A percentile compares a stretch with the other conserved stretches of the same genome.
These are phyloP conservation scores for Bicyclus anynana DNA, from an alignment of 1,140 invertebrate genomes.

Conservation along the genomic window DNA sequence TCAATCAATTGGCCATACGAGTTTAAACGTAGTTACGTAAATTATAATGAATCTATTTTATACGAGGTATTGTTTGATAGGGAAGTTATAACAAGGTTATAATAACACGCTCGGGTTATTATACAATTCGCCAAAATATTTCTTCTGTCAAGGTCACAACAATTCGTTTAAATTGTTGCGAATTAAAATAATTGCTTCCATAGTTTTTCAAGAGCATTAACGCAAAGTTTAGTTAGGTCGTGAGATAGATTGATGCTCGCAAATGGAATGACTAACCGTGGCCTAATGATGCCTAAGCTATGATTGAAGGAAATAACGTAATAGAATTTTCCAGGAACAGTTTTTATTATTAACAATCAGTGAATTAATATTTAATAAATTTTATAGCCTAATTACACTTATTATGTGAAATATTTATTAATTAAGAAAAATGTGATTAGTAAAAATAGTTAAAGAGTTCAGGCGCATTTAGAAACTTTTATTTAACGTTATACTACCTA, in stretches of 20 bases:
- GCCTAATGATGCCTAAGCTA: neutral
- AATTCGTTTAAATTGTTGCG: constrained; percentile 2
- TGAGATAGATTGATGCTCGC: neutral
- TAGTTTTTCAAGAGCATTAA: neutral
- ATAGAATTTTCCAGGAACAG: neutral
- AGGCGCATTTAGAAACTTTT: too few species aligned
- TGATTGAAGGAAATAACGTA: too few species aligned
- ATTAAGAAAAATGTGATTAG: too few species aligned
- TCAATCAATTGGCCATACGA: too few species aligned
- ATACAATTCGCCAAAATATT: neutral
- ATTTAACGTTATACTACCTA: too few species aligned
- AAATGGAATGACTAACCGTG: neutral
- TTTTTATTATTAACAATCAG: neutral
- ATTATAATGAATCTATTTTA: neutral
- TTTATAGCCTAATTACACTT: too few species aligned
- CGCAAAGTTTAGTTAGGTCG: neutral
- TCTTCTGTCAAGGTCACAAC: neutral
- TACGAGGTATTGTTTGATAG: neutral
- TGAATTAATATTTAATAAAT: too few species aligned
- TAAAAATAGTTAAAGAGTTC: too few species aligned
- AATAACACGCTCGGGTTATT: neutral
- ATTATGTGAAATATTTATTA: too few species aligned
- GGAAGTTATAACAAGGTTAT: neutral
- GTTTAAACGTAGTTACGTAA: too few species aligned
- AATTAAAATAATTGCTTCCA: constrained; percentile 15